Evolutionary conservation across 2,888 invertebrate genomes (phyloP), one percentile per base, ranked within the genome.

Genomic region (Hydrotaea diabolus): DNA sequence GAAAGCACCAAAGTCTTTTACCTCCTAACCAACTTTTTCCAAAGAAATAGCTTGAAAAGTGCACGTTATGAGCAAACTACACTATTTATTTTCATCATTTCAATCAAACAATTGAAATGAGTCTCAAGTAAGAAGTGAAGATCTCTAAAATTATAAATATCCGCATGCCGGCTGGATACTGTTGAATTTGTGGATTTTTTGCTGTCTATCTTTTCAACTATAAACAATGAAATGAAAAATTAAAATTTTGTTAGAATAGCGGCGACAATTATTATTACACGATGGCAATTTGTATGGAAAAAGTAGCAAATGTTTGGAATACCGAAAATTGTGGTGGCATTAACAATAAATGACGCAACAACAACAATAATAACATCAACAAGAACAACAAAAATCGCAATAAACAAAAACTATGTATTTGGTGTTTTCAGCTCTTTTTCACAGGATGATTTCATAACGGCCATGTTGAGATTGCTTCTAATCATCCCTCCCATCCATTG

Each of bases 371-470:
- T 43, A 82, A 73, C 57, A 80, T 39, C 36, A 57, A 71, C 74
- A 57, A 78, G 85, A 57, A 71, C 74, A 57, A 78, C 85, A 89
- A 83, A 82, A 86, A 80, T 39, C 87, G 87, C 81, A 87, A 88
- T 84, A 87, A 88, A 85, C 87, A 88, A 89, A 90, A 89, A 88
- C 89, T 85, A 78, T 84, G 89, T 90, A 89, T 91, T 91, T 91
- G 91, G 90, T 90, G 91, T 91, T 91, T 91, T 91, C 91, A 91
- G 91, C 91, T 91, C 90, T 89, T 90, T 87, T 90, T 89, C 90
- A 89, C 90, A 90, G 91, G 91, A 91, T 90, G 82, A 80, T 79
- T 85, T 82, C 76, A 80, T 89, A 88, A 83, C 76, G 85, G 85
- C 85, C 77, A 85, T 82, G 69, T 82, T 85, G 85, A 82, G 85